phyloP scores from a whole-genome alignment of 2,888 invertebrate species.

The Altica lythri region DNA sequence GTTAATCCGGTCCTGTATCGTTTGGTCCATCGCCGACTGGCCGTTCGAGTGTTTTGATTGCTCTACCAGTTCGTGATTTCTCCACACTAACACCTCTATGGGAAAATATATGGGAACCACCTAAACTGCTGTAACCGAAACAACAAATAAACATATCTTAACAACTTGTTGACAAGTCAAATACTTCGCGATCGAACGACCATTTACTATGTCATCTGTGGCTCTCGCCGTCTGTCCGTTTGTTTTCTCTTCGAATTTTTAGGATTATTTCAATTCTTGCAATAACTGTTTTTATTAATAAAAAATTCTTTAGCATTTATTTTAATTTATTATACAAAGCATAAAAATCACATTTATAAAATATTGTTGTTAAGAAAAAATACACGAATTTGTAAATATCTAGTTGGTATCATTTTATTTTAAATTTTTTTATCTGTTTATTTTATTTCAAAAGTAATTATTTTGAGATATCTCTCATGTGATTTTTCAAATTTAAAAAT shows the following conservation, averaged over 20 bases:
- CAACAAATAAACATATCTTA: slow-evolving; percentile 5
- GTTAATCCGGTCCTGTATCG: background rate
- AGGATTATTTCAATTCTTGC: too few species aligned
- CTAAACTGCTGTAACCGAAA: slow-evolving; percentile 1
- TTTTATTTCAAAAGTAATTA: too few species aligned
- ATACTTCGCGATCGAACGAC: background rate
- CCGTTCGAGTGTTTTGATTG: slow-evolving; percentile 2
- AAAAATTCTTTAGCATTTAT: too few species aligned
- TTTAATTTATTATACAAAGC: too few species aligned
- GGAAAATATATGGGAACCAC: slow-evolving; percentile 1
- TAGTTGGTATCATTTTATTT: too few species aligned
- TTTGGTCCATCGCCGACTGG: background rate
- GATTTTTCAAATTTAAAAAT: too few species aligned
- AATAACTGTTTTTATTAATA: too few species aligned
- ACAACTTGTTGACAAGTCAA: slow-evolving; percentile 2
- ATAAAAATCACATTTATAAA: too few species aligned
- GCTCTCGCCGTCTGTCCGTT: background rate
- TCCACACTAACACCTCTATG: background rate
- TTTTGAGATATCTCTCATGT: too few species aligned
- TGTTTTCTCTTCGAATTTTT: background rate
- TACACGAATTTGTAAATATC: too few species aligned
- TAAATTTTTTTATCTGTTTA: too few species aligned
- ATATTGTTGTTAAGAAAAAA: too few species aligned
- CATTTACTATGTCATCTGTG: background rate
- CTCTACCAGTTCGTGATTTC: slow-evolving; percentile 1